phyloP scores from a whole-genome alignment of 2,888 invertebrate species.

The Mamestra brassicae region DNA sequence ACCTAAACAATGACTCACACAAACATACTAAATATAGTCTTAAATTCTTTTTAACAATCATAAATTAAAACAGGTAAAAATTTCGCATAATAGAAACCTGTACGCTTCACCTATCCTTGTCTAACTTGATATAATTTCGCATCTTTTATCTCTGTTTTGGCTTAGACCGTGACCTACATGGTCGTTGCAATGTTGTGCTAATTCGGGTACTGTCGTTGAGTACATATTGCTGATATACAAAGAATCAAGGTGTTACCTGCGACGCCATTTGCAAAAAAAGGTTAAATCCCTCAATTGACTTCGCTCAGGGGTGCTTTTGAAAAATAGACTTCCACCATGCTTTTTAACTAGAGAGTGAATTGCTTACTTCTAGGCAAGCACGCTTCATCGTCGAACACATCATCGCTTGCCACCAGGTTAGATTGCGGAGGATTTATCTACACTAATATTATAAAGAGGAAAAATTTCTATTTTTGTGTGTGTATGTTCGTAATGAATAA shows the following conservation, averaged over 20 bases:
- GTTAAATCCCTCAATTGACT: neutral
- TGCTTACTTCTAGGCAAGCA: too few relatives aligned
- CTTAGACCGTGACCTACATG: conserved; percentile 85
- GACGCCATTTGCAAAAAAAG: conserved; percentile 6
- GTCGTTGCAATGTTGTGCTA: conserved; percentile 77
- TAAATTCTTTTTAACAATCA: neutral
- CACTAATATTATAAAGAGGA: too few relatives aligned
- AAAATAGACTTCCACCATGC: too few relatives aligned
- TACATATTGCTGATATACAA: conserved; percentile 29
- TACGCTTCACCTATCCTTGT: conserved; percentile 62
- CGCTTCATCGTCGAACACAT: too few relatives aligned
- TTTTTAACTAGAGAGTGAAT: too few relatives aligned
- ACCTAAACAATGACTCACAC: neutral
- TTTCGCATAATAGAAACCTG: conserved; percentile 57
- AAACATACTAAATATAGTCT: neutral
- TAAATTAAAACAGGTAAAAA: conserved; percentile 54
- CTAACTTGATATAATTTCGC: conserved; percentile 43
- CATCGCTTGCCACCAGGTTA: too few relatives aligned
- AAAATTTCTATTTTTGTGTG: too few relatives aligned
- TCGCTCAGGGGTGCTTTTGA: neutral
- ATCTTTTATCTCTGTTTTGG: conserved; percentile 67
- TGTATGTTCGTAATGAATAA: too few relatives aligned
- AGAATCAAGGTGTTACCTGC: neutral
- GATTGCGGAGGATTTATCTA: too few relatives aligned
- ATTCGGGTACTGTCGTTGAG: conserved; percentile 78